Base-by-base conservation (phyloP, 2,113 vertebrate genomes). In the Varanus salvator region DNA sequence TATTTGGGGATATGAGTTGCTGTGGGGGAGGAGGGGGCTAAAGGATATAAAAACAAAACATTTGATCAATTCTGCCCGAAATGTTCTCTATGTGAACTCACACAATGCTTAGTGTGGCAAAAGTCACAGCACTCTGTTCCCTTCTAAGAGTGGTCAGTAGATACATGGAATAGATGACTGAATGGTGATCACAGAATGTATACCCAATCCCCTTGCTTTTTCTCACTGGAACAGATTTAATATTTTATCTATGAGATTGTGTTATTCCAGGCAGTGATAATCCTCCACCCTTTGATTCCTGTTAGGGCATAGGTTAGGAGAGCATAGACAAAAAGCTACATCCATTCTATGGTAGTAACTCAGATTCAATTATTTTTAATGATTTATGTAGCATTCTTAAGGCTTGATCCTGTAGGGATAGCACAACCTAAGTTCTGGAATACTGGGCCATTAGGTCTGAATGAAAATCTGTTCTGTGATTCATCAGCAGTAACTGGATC, bases 1-100 rank as follows among this genome's bases (percentile, higher is more conserved):
- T 90, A 92, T 88, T 80, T 92, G 60, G 80, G 52, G 77, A 92
- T 87, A 81, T 14, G 91, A 92, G 88, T n/a, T 57, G 21, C 60
- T 92, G 38, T 44, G 38, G 38, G 38, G 6, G 75, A 1, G 19
- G 4, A 82, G 15, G 34, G 25, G 68, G 25, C 31, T 27, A 80
- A 2, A 12, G 31, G 0, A 23, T 90, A 88, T 89, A 90, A 38
- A 57, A 85, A 88, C 90, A 38, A 74, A 86, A n/a, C 25, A 2
- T 11, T 6, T 81, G 57, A 89, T 90, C 71, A 11, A 48, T 83
- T 89, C 71, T 23, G 38, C 57, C 84, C 57, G 12, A 76, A 77
- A 77, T 66, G 48, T 38, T 64, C 48, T n/a, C 12, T 76, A 38
- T 21, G 50, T 25, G 27, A 29, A 88, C 50, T 23, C 81, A 68